Evolutionary conservation across 2,797 vertebrate genomes (phyloP).

Genomic region (Pangasius larnaudii): DNA sequence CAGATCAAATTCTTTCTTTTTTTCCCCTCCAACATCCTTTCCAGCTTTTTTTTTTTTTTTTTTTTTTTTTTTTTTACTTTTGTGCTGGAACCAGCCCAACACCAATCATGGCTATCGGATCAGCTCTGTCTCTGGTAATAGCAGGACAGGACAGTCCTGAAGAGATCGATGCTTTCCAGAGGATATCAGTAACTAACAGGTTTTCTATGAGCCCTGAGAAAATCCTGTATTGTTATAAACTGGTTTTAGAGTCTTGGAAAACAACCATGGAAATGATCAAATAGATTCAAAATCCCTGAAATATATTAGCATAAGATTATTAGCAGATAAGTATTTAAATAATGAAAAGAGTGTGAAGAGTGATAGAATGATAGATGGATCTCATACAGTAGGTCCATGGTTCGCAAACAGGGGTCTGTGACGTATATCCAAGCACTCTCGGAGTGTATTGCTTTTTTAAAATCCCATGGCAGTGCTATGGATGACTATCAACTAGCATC

Average conservation of each 20-base stretch:
- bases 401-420: background rate
- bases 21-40: background rate
- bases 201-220: background rate
- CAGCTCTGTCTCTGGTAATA: background rate
- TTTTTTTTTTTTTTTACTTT: background rate
- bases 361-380: background rate
- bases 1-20: background rate
- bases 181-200: background rate
- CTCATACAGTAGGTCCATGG: background rate
- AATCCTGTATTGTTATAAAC: background rate
- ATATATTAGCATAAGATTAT: background rate
- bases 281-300: background rate
- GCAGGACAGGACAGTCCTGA: background rate
- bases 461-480: background rate
- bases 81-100: background rate
- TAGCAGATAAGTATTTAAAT: background rate
- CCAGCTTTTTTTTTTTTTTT: background rate
- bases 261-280: background rate
- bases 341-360: background rate
- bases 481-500: background rate
- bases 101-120: background rate
- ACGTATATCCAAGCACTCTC: background rate
- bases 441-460: background rate
- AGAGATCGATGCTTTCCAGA: constrained; percentile 1
- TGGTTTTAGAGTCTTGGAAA: background rate